Evolutionary conservation across 2,113 vertebrate species (phyloP).

Genomic region (Beaufortia kweichowensis): DNA sequence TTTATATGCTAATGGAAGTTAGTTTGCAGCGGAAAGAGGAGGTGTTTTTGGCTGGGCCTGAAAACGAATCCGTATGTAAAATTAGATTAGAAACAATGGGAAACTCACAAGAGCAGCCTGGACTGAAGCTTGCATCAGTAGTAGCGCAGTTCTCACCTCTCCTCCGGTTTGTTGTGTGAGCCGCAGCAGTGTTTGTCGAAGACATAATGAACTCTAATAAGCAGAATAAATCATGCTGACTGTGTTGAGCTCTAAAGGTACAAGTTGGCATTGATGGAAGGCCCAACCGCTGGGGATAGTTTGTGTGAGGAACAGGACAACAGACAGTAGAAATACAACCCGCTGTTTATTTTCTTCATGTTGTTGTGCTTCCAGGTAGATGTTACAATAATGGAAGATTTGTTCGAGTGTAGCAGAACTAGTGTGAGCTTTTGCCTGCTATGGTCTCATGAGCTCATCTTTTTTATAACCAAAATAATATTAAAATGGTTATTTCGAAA

Average conservation of each 20-base stretch:
- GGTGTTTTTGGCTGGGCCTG: slow-evolving; percentile 79
- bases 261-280: slow-evolving; percentile 73
- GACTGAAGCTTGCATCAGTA: slow-evolving; percentile 19
- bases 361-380: slow-evolving; percentile 89
- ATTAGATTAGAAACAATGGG: slow-evolving; percentile 77
- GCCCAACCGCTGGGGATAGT: slow-evolving; percentile 45
- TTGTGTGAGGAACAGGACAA: neutral
- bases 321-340: slow-evolving; percentile 6
- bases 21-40: slow-evolving; percentile 58
- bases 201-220: slow-evolving; percentile 74
- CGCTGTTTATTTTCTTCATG: slow-evolving; percentile 2
- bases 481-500: no score
- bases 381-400: neutral
- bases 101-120: slow-evolving; percentile 33
- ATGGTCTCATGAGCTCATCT: no score
- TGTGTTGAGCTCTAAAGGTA: slow-evolving; percentile 63
- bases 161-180: slow-evolving; percentile 18
- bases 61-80: slow-evolving; percentile 77
- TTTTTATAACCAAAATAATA: no score
- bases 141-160: slow-evolving; percentile 3
- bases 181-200: slow-evolving; percentile 61
- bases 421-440: neutral
- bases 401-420: neutral
- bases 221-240: slow-evolving; percentile 75
- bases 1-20: slow-evolving; percentile 76